A percentile compares a stretch with the other conserved stretches of the same genome.
Evolutionary conservation across 2,113 vertebrate species (phyloP).

Genomic region (Ciconia maguari): DNA sequence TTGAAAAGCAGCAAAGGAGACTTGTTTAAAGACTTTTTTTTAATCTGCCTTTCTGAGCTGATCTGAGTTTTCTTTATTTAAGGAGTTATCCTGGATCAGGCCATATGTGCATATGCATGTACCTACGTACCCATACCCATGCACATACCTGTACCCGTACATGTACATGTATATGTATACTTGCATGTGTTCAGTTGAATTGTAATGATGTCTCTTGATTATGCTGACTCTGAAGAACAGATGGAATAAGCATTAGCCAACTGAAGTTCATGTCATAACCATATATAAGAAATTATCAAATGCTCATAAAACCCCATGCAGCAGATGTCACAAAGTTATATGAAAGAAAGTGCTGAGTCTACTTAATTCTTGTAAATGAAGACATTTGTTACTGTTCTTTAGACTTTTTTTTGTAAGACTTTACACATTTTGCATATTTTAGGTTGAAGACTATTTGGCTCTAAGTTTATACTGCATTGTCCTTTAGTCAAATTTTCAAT

Average conservation of each 20-base stretch:
- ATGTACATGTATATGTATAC: fast-evolving
- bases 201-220: neutral
- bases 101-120: fast-evolving
- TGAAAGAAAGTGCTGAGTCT: neutral
- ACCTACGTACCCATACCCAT: fast-evolving
- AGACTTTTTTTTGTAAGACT: neutral
- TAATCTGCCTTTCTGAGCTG: neutral
- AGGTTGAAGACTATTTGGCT: neutral
- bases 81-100: neutral
- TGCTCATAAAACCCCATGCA: neutral
- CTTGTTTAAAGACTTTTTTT: neutral
- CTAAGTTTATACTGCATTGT: neutral
- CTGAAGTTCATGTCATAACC: neutral
- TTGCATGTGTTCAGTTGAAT: neutral
- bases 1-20: neutral
- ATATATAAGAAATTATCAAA: neutral
- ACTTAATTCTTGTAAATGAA: neutral
- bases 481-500: neutral
- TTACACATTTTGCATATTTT: neutral
- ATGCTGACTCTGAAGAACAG: neutral
- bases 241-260: neutral
- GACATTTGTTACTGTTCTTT: neutral
- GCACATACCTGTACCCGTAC: fast-evolving
- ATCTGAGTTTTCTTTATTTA: neutral
- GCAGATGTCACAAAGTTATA: neutral